phyloP scores from a whole-genome alignment of 1,140 invertebrate genomes.

The Mamestra configurata region DNA sequence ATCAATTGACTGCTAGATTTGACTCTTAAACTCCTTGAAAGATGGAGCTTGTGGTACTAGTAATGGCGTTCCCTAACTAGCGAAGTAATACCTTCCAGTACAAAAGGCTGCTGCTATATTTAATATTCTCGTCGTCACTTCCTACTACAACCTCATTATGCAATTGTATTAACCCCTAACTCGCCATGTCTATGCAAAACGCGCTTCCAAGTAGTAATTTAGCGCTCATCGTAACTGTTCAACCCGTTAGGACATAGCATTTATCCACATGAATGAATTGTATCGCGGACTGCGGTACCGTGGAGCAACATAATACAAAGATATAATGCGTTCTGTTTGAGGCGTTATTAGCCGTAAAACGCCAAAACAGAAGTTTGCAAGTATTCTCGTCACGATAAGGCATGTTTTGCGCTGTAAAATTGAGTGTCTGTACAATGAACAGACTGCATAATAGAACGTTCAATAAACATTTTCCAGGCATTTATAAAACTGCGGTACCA shows the following conservation, averaged over 20 bases:
- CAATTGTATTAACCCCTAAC: slow-evolving; percentile 31
- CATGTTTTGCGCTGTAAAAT: neutral
- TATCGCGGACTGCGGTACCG: neutral
- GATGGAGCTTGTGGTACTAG: neutral
- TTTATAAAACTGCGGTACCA: neutral
- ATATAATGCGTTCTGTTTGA: slow-evolving; percentile 14
- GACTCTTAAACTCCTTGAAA: too few relatives aligned
- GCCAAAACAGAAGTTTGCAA: slow-evolving; percentile 10
- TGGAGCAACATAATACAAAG: neutral
- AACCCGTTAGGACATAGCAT: slow-evolving; percentile 23
- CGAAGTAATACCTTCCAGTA: neutral
- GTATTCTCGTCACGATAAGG: slow-evolving; percentile 4
- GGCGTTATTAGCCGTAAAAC: slow-evolving; percentile 21
- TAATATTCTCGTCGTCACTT: neutral
- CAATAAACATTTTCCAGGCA: neutral
- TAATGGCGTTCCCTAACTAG: neutral
- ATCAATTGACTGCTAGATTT: too few relatives aligned
- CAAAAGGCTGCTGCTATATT: neutral
- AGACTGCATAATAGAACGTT: neutral
- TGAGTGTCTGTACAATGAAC: neutral
- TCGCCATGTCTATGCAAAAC: slow-evolving; percentile 31
- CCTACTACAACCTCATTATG: slow-evolving; percentile 15
- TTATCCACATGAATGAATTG: slow-evolving; percentile 29
- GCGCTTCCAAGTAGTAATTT: slow-evolving; percentile 7
- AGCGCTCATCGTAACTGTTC: slow-evolving; percentile 11